A percentile compares a stretch with the other conserved stretches of the same genome.
These are phyloP conservation scores for Acholoe squamosa DNA, from an alignment of 2,888 invertebrate genomes.

Conservation along the genomic window DNA sequence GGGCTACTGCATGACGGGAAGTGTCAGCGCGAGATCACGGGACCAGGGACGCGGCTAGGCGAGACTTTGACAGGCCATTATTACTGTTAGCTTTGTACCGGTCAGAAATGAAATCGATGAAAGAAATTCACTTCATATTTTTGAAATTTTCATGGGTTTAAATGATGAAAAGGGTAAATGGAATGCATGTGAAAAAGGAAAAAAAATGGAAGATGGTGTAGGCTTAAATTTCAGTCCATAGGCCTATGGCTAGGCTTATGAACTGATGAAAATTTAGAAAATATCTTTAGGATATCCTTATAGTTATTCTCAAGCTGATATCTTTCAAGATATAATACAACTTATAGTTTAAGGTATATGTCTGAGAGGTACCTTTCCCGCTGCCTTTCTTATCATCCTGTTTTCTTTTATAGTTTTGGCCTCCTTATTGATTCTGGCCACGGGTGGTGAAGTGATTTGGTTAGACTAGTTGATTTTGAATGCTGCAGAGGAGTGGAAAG, in stretches of 20 bases:
- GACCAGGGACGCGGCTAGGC: neutral
- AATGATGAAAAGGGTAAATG: too few species aligned
- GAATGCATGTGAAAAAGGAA: too few species aligned
- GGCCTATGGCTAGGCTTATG: too few species aligned
- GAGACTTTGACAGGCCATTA: neutral
- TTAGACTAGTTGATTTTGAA: conserved; percentile 1
- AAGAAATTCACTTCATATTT: too few species aligned
- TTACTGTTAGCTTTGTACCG: neutral
- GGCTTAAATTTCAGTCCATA: too few species aligned
- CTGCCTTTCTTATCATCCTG: neutral
- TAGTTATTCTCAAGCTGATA: too few species aligned
- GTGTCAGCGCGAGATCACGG: neutral
- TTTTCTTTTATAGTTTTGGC: neutral
- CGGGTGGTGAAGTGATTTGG: conserved; percentile 9
- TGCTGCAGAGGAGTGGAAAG: conserved; percentile 12
- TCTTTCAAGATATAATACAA: too few species aligned
- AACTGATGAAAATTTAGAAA: too few species aligned
- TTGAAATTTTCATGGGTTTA: too few species aligned
- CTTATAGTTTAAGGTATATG: neutral
- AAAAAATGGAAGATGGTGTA: too few species aligned
- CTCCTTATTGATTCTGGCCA: neutral
- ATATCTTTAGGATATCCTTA: too few species aligned
- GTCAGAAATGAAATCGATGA: neutral
- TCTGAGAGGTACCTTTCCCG: neutral
- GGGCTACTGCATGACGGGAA: neutral